Base-by-base conservation (phyloP, 2,113 vertebrate genomes). In the Carassius gibelio region DNA sequence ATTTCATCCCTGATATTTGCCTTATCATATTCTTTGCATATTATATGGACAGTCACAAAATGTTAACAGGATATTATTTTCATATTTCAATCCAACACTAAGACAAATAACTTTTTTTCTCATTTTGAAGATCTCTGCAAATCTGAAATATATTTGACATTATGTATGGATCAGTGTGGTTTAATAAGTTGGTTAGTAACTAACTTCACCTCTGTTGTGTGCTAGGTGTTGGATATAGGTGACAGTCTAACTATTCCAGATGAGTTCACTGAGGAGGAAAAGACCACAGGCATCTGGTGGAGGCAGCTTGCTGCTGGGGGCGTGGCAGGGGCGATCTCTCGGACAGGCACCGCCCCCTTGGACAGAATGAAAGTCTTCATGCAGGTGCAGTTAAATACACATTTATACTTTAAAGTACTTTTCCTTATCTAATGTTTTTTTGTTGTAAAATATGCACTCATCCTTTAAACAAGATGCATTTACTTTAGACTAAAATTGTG, bases 311-410 rank as follows among this genome's bases (percentile, higher is more conserved):
- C 93, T 69, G 95, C 98, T 0, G 98, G 98, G 21, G 98, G 92
- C 10, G 84, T 96, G 87, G 97, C 98, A 0, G 98, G 98, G 0
- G 98, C 97, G 0, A 95, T 99, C 61, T 99, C 98, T 34, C 94
- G 98, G 4, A 99, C 98, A 3, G 97, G 97, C 80, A 99, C 98
- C 0, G 98, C 98, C 21, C 98, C 98, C 0, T 92, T 99, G 89
- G 98, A 99, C 91, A 95, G 98, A 36, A 96, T 99, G 88, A 99
- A 99, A 93, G 97, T 99, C 88, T 98, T 99, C 94, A 98, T 99
- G 98, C 98, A 99, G 97, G 98, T 99, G 83, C 30, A 30, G 42
- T 30, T n/a, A 19, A 72, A 7, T 7, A 1, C 64, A 68, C 3
- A 68, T 36, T 68, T 68, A 17, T 17, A 34, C 30, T 68, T 68